Conservation (phyloP, 1,140 invertebrate genomes). For the Caenorhabditis briggsae region DNA sequence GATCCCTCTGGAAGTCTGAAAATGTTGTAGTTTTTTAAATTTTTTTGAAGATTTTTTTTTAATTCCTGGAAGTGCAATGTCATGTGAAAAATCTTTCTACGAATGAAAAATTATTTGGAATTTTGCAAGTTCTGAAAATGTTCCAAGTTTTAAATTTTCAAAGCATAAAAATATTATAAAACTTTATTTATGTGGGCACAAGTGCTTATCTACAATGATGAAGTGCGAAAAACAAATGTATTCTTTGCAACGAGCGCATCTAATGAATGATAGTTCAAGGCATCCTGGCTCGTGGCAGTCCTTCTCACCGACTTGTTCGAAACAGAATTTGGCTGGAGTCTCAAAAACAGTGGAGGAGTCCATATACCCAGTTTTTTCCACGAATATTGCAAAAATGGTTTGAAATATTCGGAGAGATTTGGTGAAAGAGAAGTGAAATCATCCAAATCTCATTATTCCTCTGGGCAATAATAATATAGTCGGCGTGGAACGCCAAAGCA, state of each 20-base stretch:
- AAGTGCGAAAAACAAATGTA: neutral
- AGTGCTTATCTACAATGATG: neutral
- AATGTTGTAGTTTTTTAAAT: too few species aligned
- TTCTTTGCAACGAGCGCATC: neutral
- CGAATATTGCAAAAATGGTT: neutral
- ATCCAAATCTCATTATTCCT: constrained; percentile 9
- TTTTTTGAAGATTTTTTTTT: too few species aligned
- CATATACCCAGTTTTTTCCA: neutral
- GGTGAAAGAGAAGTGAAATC: constrained; percentile 18
- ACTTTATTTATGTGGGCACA: neutral
- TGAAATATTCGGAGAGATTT: neutral
- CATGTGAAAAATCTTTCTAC: too few species aligned
- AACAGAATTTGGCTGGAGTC: neutral
- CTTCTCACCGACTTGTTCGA: neutral
- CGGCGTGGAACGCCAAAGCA: neutral
- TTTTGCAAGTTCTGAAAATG: too few species aligned
- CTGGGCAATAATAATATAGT: neutral
- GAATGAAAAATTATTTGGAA: too few species aligned
- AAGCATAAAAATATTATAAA: too few species aligned
- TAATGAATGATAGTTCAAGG: neutral
- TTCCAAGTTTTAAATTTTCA: too few species aligned
- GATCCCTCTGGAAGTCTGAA: too few species aligned
- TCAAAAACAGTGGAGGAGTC: neutral
- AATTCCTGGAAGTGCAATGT: too few species aligned
- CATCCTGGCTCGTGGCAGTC: neutral